These are phyloP conservation scores for Orientallactaga sibirica DNA, from an alignment of 2,797 vertebrate species.

Conservation along the genomic window DNA sequence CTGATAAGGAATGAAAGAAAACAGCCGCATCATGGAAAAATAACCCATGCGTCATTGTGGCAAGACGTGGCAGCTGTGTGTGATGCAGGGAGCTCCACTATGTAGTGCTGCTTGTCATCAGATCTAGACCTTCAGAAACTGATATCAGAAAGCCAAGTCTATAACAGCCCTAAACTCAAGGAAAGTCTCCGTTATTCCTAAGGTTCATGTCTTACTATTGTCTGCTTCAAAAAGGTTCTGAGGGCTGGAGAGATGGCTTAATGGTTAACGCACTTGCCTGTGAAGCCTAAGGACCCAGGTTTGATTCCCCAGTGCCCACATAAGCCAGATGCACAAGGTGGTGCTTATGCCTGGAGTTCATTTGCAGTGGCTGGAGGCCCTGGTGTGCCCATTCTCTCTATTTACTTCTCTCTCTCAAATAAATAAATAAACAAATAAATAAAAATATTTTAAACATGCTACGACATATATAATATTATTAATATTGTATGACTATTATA, in stretches of 20 bases:
- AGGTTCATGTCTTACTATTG: slow-evolving; percentile 12
- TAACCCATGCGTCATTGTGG: background rate
- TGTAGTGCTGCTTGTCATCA: background rate
- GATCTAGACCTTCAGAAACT: slow-evolving; percentile 42
- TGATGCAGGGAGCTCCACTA: background rate
- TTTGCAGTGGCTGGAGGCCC: too few relatives aligned
- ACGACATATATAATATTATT: background rate
- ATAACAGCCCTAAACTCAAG: slow-evolving; percentile 1
- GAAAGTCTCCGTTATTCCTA: background rate
- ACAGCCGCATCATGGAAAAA: slow-evolving; percentile 53
- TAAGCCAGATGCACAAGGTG: too few relatives aligned
- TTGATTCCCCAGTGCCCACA: too few relatives aligned
- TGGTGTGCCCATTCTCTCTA: too few relatives aligned
- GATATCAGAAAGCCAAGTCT: background rate
- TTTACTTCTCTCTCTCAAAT: too few relatives aligned
- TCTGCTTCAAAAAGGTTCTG: background rate
- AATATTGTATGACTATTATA: background rate
- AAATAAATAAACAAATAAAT: too few relatives aligned
- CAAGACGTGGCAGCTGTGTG: background rate
- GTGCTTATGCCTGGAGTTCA: too few relatives aligned
- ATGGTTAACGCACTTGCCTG: too few relatives aligned
- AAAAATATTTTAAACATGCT: slow-evolving; percentile 1
- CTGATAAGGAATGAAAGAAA: slow-evolving; percentile 54
- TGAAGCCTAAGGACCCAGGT: too few relatives aligned
- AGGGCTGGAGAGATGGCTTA: too few relatives aligned